Base-by-base conservation (phyloP, 2,888 invertebrate species). In the Tryphoninae sp. region DNA sequence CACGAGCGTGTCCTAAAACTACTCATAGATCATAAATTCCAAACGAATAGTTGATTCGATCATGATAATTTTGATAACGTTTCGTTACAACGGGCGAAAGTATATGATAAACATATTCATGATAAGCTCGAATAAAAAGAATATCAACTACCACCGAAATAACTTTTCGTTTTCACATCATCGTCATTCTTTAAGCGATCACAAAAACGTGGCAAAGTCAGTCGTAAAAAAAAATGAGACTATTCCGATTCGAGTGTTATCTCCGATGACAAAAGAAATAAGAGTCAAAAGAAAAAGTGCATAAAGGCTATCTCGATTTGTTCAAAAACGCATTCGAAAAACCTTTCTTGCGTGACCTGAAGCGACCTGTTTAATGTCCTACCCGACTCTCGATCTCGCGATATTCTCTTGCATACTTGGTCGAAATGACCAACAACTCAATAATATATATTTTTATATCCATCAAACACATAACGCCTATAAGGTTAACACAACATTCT, bases 71-170 rank as follows among this genome's bases (percentile, higher is more conserved):
- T 58, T 55, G 22, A 51, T 62, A 55, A 19, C 19, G 53, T 45
- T 51, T 26, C 11, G 64, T 42, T 65, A 19, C 16, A 19, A 1
- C 40, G 13, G 19, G n/a, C 40, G 8, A 74, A 53, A 75, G 3
- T 19, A 49, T 13, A 1, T 1, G 16, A 16, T 4, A 8, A 55
- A 77, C 40, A 7, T 19, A 55, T 19, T 55, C 8, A n/a, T 16
- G 9, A 19, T 53, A n/a, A 62, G 1, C 13, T 45, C 7, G 40
- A 61, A 61, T 42, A 77, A 59, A 61, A 61, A 61, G 51, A 61
- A 26, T 26, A 51, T 22, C 33, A 42, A 53, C 51, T 23, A 33
- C 53, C 16, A 72, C 51, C 53, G 76, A 62, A 81, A 79, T 76
- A 6, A 53, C 67, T 65, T 67, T 68, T 68, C 4, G 1, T 13